phyloP scores from a whole-genome alignment of 2,113 vertebrate species.

The Coturnix japonica region DNA sequence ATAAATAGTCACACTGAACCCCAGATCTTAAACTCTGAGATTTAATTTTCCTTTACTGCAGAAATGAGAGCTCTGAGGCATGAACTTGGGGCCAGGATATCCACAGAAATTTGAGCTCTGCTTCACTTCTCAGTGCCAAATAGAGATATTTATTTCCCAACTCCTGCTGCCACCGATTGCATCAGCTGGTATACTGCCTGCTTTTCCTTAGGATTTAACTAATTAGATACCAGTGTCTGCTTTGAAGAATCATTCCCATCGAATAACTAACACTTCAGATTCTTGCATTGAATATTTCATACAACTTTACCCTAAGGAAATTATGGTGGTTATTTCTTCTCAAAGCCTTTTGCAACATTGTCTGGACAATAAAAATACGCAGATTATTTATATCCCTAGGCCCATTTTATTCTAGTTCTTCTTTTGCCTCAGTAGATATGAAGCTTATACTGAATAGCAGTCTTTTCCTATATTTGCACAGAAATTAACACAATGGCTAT shows the following conservation, averaged over 20 bases:
- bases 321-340: not conserved
- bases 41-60: constrained; percentile 40
- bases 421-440: not conserved
- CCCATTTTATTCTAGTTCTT: not conserved
- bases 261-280: not conserved
- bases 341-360: not conserved
- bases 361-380: not conserved
- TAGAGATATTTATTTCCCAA: constrained; percentile 57
- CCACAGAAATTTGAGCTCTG: constrained; percentile 42
- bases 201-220: constrained; percentile 42
- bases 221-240: not conserved
- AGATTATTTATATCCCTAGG: not conserved
- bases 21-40: constrained; percentile 19
- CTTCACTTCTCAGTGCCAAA: constrained; percentile 42
- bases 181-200: constrained; percentile 22
- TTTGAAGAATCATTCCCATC: not conserved
- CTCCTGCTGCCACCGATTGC: constrained; percentile 55
- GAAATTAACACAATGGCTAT: not conserved
- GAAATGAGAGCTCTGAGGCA: not conserved
- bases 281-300: not conserved
- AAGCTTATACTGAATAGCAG: not conserved
- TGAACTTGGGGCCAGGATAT: constrained; percentile 18
- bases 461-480: constrained; percentile 2
- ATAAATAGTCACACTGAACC: not conserved
- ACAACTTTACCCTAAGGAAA: not conserved